These are phyloP conservation scores for Boulengerochromis microlepis DNA, from an alignment of 2,113 vertebrate genomes.

Conservation along the genomic window DNA sequence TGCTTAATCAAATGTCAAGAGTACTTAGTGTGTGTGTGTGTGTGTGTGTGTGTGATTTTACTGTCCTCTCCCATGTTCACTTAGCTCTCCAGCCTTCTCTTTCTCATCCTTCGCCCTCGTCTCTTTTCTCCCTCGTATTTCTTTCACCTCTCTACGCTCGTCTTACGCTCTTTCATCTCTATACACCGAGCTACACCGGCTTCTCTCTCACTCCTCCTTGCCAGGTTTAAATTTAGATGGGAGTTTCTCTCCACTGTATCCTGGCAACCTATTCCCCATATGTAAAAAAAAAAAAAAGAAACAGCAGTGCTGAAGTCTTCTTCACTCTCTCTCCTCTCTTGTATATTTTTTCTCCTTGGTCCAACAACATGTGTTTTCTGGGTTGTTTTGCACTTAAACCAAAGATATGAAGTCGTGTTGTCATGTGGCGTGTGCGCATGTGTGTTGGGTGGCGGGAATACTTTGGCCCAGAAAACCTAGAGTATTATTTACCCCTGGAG, in stretches of 20 bases:
- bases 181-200: background rate
- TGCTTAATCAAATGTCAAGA: too few relatives aligned
- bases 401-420: background rate
- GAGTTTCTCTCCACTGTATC: constrained; percentile 56
- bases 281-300: background rate
- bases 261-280: constrained; percentile 51
- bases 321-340: background rate
- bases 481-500: constrained; percentile 29
- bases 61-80: background rate
- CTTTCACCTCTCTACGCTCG: background rate
- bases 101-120: background rate
- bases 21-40: too few relatives aligned
- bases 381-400: background rate
- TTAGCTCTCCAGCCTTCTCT: background rate
- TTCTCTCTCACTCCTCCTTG: background rate
- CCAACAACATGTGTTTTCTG: background rate
- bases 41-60: background rate
- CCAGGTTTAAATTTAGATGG: constrained; percentile 63
- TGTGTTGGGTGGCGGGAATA: background rate
- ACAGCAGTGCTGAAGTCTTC: background rate
- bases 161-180: constrained; percentile 2
- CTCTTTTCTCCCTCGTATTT: background rate
- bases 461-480: constrained; percentile 17
- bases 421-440: background rate
- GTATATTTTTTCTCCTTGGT: background rate